phyloP scores from a whole-genome alignment of 1,140 invertebrate genomes.

The Dryas iulia region DNA sequence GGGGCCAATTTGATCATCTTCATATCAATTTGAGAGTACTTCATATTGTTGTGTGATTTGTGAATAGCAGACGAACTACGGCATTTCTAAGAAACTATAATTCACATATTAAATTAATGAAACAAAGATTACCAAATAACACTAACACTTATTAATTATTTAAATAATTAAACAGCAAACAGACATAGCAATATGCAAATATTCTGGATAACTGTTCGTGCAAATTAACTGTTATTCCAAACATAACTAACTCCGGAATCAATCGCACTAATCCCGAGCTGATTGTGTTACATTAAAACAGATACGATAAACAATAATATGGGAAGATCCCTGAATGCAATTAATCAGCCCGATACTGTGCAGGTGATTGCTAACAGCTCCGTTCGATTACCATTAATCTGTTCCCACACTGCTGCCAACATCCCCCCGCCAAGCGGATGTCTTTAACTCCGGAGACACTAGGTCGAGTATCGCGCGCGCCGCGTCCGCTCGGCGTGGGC shows the following conservation, averaged over 20 bases:
- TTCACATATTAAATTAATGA: neutral
- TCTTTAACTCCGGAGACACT: slow-evolving; percentile 8
- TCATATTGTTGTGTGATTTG: too few relatives aligned
- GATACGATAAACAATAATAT: slow-evolving; percentile 47
- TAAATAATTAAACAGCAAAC: neutral
- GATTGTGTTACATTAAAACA: slow-evolving; percentile 33
- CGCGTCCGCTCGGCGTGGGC: slow-evolving; percentile 20
- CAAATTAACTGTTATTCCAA: slow-evolving; percentile 21
- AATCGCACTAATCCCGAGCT: slow-evolving; percentile 23
- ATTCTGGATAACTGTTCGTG: neutral
- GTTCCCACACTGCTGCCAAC: slow-evolving; percentile 29
- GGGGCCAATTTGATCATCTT: neutral
- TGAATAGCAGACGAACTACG: too few relatives aligned
- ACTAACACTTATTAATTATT: too few relatives aligned
- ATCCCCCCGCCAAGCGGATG: neutral
- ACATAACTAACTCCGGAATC: slow-evolving; percentile 12
- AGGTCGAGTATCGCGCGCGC: slow-evolving; percentile 29
- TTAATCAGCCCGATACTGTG: slow-evolving; percentile 63
- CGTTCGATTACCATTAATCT: slow-evolving; percentile 62
- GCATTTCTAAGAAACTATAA: too few relatives aligned
- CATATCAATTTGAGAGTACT: neutral
- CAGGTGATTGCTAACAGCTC: slow-evolving; percentile 68
- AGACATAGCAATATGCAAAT: neutral
- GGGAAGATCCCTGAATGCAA: slow-evolving; percentile 49
- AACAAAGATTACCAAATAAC: neutral